Evolutionary conservation across 1,140 invertebrate genomes (phyloP).

Genomic region (Cecropterus lyciades): DNA sequence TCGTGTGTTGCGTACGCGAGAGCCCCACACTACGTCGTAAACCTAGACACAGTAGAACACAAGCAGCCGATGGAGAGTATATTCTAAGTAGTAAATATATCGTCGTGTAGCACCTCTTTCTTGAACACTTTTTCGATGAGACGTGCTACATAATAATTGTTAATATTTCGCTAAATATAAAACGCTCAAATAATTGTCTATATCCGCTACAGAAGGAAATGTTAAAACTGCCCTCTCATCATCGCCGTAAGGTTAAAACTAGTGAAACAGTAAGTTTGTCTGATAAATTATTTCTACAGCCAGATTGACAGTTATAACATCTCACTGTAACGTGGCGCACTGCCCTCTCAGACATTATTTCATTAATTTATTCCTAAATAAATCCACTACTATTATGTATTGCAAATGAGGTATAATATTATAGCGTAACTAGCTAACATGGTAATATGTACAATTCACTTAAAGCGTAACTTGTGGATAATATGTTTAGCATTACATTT

Average conservation of each 20-base stretch:
- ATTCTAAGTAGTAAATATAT: slow-evolving; percentile 39
- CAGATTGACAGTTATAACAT: not conserved
- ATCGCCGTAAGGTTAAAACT: not conserved
- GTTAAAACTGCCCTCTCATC: not conserved
- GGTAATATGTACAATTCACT: slow-evolving; percentile 31
- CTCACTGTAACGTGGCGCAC: not conserved
- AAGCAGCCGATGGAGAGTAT: slow-evolving; percentile 36
- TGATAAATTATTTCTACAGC: no score
- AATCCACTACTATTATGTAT: slow-evolving; percentile 24
- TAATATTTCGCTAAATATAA: slow-evolving; percentile 42
- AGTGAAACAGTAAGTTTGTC: no score
- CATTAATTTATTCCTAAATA: slow-evolving; percentile 17
- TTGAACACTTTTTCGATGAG: slow-evolving; percentile 53
- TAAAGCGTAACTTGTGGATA: slow-evolving; percentile 7
- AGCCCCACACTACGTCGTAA: not conserved
- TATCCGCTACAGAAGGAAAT: not conserved
- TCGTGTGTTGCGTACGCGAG: not conserved
- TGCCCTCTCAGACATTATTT: not conserved
- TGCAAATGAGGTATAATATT: slow-evolving; percentile 28
- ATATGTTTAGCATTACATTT: slow-evolving; percentile 13
- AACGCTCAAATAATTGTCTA: slow-evolving; percentile 37
- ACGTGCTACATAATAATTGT: slow-evolving; percentile 37
- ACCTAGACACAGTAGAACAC: slow-evolving; percentile 22
- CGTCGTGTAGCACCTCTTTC: slow-evolving; percentile 51
- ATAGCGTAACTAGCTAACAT: slow-evolving; percentile 21